Percentiles rank a stretch among this genome's conserved stretches.
These are phyloP conservation scores for Numenius arquata DNA, from an alignment of 2,113 vertebrate species.

Conservation along the genomic window DNA sequence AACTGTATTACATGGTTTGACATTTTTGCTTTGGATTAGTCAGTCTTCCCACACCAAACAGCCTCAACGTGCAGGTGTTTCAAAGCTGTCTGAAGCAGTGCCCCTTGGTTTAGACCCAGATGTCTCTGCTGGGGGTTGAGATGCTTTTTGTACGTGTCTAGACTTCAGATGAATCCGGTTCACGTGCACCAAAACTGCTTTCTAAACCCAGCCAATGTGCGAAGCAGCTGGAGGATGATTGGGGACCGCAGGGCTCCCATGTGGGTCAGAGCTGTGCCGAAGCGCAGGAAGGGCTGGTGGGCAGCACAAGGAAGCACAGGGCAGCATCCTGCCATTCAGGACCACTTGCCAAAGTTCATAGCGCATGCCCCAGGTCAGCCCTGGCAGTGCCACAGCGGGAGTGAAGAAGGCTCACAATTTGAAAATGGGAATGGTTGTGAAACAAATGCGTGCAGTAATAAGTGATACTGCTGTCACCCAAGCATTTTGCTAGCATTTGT, in stretches of 20 bases:
- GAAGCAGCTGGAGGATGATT: background rate
- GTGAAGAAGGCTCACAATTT: background rate
- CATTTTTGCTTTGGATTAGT: background rate
- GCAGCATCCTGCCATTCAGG: background rate
- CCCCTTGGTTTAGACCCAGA: background rate
- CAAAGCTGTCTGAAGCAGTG: background rate
- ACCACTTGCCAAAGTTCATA: background rate
- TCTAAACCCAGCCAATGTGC: background rate
- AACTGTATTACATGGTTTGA: rapidly evolving
- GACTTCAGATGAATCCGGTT: background rate
- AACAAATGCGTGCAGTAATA: background rate
- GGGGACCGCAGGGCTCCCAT: background rate
- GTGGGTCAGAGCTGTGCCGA: background rate
- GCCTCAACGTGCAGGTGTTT: background rate
- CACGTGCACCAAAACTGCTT: rapidly evolving
- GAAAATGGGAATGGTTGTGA: background rate
- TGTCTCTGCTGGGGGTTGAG: background rate
- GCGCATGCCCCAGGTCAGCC: background rate
- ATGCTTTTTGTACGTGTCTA: rapidly evolving
- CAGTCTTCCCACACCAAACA: background rate
- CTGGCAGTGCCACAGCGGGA: background rate
- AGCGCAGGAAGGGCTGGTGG: background rate
- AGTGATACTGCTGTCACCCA: background rate
- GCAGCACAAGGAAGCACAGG: rapidly evolving
- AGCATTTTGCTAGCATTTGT: constrained; percentile 11